phyloP scores from a whole-genome alignment of 2,797 vertebrate genomes.

The Otolemur crassicaudatus region DNA sequence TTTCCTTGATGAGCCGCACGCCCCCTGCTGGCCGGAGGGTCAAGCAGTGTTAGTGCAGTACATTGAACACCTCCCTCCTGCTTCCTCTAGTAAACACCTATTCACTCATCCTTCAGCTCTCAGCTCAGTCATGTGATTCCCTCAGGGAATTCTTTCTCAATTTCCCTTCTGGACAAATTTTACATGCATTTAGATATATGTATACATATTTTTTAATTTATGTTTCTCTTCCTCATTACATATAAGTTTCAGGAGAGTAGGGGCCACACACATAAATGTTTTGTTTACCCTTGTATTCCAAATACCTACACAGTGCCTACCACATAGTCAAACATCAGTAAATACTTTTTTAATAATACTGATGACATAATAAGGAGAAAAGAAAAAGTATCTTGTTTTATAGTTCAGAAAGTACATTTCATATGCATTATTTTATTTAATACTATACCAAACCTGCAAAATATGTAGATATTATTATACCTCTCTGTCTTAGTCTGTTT shows the following conservation, averaged over 20 bases:
- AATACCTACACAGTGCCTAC: neutral
- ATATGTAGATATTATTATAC: neutral
- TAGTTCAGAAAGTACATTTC: neutral
- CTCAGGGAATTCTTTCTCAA: neutral
- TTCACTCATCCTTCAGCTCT: neutral
- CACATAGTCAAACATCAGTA: neutral
- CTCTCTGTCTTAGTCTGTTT: neutral
- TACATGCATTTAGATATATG: neutral
- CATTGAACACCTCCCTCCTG: neutral
- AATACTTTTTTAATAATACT: neutral
- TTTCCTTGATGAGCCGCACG: neutral
- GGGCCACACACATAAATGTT: neutral
- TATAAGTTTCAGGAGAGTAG: neutral
- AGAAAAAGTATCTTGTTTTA: neutral
- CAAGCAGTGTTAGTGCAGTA: neutral
- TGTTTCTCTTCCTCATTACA: neutral
- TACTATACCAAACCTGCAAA: neutral
- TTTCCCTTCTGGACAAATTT: neutral
- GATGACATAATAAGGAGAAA: neutral
- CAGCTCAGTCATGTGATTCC: neutral
- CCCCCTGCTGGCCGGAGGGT: too few relatives aligned
- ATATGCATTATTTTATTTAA: neutral
- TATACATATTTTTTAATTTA: neutral
- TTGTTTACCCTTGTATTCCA: neutral
- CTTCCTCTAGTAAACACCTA: neutral